These are phyloP conservation scores for Spodoptera litura DNA, from an alignment of 1,140 invertebrate species.

Conservation along the genomic window DNA sequence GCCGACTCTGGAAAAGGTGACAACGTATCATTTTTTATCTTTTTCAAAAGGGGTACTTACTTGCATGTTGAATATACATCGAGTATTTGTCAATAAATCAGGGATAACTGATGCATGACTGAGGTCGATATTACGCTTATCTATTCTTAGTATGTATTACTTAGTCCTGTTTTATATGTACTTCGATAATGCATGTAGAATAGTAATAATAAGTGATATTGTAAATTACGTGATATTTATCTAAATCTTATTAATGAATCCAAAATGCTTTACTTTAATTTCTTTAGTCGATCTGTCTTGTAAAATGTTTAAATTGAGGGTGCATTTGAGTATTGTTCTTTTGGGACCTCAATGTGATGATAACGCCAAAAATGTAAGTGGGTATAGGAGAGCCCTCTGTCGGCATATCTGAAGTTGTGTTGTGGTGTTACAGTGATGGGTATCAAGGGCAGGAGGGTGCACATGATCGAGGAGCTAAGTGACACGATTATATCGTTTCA, in stretches of 20 bases:
- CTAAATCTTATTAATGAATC: no score
- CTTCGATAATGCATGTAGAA: conserved; percentile 56
- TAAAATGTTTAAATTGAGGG: not conserved
- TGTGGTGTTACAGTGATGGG: conserved; percentile 95
- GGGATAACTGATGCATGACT: conserved; percentile 61
- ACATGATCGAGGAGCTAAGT: conserved; percentile 99
- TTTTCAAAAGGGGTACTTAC: not conserved
- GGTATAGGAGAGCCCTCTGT: conserved; percentile 45
- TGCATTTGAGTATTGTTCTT: not conserved
- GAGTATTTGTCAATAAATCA: conserved; percentile 25
- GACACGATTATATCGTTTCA: conserved; percentile 99
- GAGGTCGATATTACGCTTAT: conserved; percentile 57
- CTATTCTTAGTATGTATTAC: conserved; percentile 55
- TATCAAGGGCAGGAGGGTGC: conserved; percentile 98
- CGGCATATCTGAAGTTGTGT: conserved; percentile 69
- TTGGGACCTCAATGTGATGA: not conserved
- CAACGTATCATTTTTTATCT: not conserved
- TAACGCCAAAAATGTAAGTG: conserved; percentile 29
- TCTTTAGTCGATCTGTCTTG: not conserved
- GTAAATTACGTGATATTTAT: not conserved
- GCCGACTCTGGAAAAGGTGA: conserved; percentile 97
- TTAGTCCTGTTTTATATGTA: conserved; percentile 44
- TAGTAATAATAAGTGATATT: conserved; percentile 31
- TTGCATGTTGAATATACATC: conserved; percentile 31
- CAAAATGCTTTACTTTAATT: not conserved